A percentile compares a stretch with the other conserved stretches of the same genome.
Evolutionary conservation across 2,888 invertebrate species (phyloP).

Genomic region (Pristionchus entomophagus): DNA sequence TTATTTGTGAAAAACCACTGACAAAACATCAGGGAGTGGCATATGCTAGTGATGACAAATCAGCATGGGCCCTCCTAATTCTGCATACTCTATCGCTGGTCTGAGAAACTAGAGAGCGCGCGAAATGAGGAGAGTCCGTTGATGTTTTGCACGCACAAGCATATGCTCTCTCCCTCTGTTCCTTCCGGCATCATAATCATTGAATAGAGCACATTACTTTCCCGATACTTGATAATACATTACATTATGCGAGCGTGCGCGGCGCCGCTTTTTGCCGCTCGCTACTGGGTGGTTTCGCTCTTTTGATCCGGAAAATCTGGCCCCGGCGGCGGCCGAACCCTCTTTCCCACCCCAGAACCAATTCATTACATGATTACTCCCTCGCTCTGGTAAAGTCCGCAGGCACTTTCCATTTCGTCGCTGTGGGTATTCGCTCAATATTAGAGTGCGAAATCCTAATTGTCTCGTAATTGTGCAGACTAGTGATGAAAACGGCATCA

Average conservation of each 20-base stretch:
- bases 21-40: not conserved
- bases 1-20: not conserved
- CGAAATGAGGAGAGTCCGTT: too few species aligned
- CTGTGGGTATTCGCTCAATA: too few species aligned
- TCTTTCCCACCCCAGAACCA: not conserved
- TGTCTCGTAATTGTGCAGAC: too few species aligned
- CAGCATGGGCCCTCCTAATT: too few species aligned
- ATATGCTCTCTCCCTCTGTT: not conserved
- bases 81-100: too few species aligned
- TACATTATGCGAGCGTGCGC: not conserved
- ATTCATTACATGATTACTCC: conserved; percentile 16
- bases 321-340: not conserved
- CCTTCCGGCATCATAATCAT: not conserved
- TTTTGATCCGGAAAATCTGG: conserved; percentile 1
- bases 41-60: too few species aligned
- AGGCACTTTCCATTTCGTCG: not conserved
- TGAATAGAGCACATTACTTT: not conserved
- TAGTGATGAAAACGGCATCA: too few species aligned
- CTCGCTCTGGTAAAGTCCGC: not conserved
- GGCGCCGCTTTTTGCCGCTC: not conserved
- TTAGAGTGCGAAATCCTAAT: not conserved
- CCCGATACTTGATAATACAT: not conserved
- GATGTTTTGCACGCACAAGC: too few species aligned
- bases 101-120: too few species aligned
- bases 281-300: not conserved